Evolutionary conservation across 2,797 vertebrate genomes (phyloP).

Genomic region (Typhlichthys subterraneus): DNA sequence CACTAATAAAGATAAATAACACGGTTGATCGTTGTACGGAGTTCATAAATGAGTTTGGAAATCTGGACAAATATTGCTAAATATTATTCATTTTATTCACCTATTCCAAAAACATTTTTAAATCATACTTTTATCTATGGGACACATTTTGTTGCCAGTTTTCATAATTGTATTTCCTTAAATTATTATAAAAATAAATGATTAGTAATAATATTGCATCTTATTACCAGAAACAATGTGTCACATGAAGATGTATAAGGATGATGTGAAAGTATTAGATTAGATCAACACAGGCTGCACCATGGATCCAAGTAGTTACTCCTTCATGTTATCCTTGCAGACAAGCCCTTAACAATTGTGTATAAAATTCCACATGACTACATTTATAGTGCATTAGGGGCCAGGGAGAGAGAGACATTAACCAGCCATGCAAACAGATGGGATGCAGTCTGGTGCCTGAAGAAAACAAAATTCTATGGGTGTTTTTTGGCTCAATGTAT

Average conservation of each 20-base stretch:
- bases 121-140: too few relatives aligned
- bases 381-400: slow-evolving; percentile 55
- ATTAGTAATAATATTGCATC: neutral
- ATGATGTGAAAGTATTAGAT: neutral
- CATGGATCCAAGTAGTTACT: slow-evolving; percentile 43
- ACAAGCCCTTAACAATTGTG: slow-evolving; percentile 41
- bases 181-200: neutral
- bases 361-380: slow-evolving; percentile 58
- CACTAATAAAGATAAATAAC: too few relatives aligned
- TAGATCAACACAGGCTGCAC: slow-evolving; percentile 25
- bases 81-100: too few relatives aligned
- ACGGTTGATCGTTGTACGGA: too few relatives aligned
- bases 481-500: neutral
- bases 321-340: slow-evolving; percentile 37
- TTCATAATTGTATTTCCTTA: too few relatives aligned
- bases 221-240: neutral
- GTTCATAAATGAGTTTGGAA: too few relatives aligned
- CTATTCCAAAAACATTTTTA: too few relatives aligned
- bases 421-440: slow-evolving; percentile 3
- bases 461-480: neutral
- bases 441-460: neutral
- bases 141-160: too few relatives aligned
- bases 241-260: slow-evolving; percentile 10
- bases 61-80: too few relatives aligned
- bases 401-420: neutral